A percentile compares a stretch with the other conserved stretches of the same genome.
Evolutionary conservation across 2,797 vertebrate species (phyloP).

Genomic region (Esox masquinongy): DNA sequence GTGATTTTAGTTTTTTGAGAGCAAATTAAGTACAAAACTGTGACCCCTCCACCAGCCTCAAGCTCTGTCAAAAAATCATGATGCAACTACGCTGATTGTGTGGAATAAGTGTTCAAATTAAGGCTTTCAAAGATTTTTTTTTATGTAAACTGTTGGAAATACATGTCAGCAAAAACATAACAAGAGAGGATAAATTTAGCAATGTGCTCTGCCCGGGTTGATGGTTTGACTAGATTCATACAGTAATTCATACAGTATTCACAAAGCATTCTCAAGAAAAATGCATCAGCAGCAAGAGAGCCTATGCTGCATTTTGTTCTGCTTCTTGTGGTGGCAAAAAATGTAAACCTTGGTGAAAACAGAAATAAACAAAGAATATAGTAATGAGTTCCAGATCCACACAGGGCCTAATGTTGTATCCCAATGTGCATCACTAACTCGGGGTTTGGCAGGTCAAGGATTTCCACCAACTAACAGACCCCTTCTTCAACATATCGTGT

Average conservation of each 20-base stretch:
- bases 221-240: slow-evolving; percentile 21
- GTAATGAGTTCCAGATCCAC: slow-evolving; percentile 47
- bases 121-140: slow-evolving; percentile 47
- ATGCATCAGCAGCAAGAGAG: slow-evolving; percentile 31
- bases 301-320: slow-evolving; percentile 43
- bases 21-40: neutral
- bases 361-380: slow-evolving; percentile 25
- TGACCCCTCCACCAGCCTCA: neutral
- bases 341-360: slow-evolving; percentile 35
- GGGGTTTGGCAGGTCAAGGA: slow-evolving; percentile 39
- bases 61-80: neutral
- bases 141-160: slow-evolving; percentile 66
- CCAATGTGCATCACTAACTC: slow-evolving; percentile 37
- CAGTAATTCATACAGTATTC: slow-evolving; percentile 19
- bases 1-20: neutral
- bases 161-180: slow-evolving; percentile 44
- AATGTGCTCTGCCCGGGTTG: slow-evolving; percentile 36
- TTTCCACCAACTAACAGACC: slow-evolving; percentile 36
- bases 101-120: slow-evolving; percentile 39
- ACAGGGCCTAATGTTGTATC: slow-evolving; percentile 36
- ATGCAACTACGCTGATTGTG: neutral
- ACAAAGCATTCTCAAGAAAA: slow-evolving; percentile 41
- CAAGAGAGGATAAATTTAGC: slow-evolving; percentile 25
- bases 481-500: slow-evolving; percentile 43
- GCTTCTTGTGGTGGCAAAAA: slow-evolving; percentile 34